Evolutionary conservation across 2,797 vertebrate species (phyloP).

Genomic region (Gallinago nigripennis): DNA sequence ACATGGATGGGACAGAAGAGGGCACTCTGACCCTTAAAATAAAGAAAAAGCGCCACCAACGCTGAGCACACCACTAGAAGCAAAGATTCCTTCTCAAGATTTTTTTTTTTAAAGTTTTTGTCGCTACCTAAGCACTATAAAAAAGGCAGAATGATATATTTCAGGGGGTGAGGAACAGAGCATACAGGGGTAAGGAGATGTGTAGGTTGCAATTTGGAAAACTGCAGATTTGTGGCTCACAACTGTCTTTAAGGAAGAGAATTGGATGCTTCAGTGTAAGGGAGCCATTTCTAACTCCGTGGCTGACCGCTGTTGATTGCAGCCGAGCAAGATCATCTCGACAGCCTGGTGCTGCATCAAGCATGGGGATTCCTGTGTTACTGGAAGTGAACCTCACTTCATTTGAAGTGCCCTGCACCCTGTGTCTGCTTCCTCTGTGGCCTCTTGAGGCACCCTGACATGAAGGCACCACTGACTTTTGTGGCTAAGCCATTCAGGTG

Average conservation of each 20-base stretch:
- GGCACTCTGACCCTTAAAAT: conserved; percentile 34
- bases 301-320: background rate
- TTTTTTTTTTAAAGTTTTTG: background rate
- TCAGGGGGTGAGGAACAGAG: background rate
- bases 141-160: background rate
- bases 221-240: background rate
- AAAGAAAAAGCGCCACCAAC: background rate
- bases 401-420: too few relatives aligned
- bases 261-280: background rate
- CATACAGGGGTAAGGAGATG: background rate
- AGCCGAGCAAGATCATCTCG: background rate
- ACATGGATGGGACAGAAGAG: background rate
- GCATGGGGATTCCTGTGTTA: background rate
- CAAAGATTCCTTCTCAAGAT: background rate
- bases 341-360: background rate
- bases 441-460: background rate
- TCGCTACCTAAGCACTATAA: background rate
- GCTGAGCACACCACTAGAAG: accelerated
- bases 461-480: background rate
- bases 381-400: background rate
- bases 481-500: background rate
- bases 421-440: background rate
- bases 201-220: background rate
- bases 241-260: background rate
- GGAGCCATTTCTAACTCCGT: background rate